These are phyloP conservation scores for Silurus meridionalis DNA, from an alignment of 2,113 vertebrate species.

Conservation along the genomic window DNA sequence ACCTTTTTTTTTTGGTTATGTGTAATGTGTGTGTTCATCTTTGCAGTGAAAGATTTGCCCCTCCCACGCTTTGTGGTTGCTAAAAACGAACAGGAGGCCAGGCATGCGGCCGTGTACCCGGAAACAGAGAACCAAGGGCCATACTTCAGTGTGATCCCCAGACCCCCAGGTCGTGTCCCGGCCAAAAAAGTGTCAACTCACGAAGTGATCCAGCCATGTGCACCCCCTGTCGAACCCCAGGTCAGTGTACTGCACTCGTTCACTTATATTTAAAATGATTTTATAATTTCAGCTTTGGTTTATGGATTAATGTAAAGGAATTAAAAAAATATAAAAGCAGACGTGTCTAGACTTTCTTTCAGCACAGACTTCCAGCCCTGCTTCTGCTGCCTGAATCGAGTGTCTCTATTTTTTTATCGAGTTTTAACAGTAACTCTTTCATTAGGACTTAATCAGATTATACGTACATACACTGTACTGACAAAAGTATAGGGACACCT, in stretches of 20 bases:
- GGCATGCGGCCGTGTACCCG: slow-evolving; percentile 82
- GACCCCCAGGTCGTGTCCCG: slow-evolving; percentile 87
- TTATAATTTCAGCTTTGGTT: not conserved
- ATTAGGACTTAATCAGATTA: not conserved
- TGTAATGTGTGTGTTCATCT: slow-evolving; percentile 30
- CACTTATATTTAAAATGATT: not conserved
- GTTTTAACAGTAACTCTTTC: not conserved
- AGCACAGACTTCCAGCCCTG: no score
- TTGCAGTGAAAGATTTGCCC: slow-evolving; percentile 91
- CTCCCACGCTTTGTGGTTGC: slow-evolving; percentile 90
- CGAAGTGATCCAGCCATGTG: slow-evolving; percentile 83
- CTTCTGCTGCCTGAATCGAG: not conserved
- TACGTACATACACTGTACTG: not conserved
- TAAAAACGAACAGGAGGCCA: slow-evolving; percentile 91
- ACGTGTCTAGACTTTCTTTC: not conserved
- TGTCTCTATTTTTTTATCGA: not conserved
- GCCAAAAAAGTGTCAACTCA: slow-evolving; percentile 92
- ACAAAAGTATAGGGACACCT: no score
- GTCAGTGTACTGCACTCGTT: slow-evolving; percentile 63
- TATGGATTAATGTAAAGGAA: not conserved
- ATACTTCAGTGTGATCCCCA: slow-evolving; percentile 89
- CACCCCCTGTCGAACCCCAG: slow-evolving; percentile 82
- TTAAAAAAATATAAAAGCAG: not conserved
- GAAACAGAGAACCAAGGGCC: slow-evolving; percentile 89
- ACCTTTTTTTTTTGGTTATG: not conserved